Conservation (phyloP, 1,140 invertebrate genomes). For the Macrosteles quadrilineatus region DNA sequence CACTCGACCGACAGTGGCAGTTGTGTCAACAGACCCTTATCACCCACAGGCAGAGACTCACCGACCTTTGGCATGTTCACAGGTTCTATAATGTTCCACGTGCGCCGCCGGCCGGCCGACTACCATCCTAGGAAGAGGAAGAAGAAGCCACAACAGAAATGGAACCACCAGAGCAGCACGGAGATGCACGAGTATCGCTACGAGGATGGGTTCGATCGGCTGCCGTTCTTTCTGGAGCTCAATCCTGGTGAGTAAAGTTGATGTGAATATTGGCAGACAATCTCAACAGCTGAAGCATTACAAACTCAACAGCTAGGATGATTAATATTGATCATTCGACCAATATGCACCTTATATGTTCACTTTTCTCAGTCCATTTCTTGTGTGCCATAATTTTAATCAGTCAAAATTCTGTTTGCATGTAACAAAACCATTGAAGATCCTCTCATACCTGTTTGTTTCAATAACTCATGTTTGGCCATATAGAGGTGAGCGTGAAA, state of each 20-base stretch:
- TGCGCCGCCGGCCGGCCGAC: slow-evolving; percentile 83
- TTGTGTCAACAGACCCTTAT: no score
- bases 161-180: slow-evolving; percentile 50
- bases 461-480: no score
- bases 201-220: slow-evolving; percentile 55
- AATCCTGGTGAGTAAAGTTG: slow-evolving; percentile 54
- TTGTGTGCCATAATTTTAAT: no score
- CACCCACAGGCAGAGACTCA: no score
- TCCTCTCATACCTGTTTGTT: no score
- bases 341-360: no score
- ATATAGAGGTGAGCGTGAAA: no score
- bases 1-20: no score
- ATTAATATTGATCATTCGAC: neutral
- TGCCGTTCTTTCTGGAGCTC: slow-evolving; percentile 62
- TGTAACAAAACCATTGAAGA: no score
- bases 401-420: no score
- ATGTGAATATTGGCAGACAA: neutral
- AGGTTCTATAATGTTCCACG: slow-evolving; percentile 96
- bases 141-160: slow-evolving; percentile 72
- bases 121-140: slow-evolving; percentile 85
- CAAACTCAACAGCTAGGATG: neutral
- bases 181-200: slow-evolving; percentile 45
- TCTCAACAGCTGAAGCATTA: no score
- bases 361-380: no score
- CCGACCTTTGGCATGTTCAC: slow-evolving; percentile 39